These are phyloP conservation scores for Hyposoter didymator DNA, from an alignment of 2,888 invertebrate species.

Conservation along the genomic window DNA sequence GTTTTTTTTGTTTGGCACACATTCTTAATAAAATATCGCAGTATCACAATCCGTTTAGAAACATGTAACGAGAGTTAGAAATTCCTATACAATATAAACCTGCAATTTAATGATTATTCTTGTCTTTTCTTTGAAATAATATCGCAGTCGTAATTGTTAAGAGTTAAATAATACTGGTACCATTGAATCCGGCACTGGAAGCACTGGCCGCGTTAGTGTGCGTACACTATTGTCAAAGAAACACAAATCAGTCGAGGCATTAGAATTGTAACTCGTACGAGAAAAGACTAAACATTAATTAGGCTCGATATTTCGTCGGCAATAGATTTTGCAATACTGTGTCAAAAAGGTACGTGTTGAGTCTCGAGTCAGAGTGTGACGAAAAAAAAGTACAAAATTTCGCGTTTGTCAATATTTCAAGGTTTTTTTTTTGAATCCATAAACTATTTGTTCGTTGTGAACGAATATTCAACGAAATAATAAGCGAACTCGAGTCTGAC, in stretches of 20 bases:
- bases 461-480: background rate
- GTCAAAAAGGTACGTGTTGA: slow-evolving; percentile 36
- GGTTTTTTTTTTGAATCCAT: background rate
- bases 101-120: background rate
- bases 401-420: background rate
- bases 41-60: slow-evolving; percentile 63
- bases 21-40: slow-evolving; percentile 63
- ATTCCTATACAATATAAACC: slow-evolving; percentile 11
- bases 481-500: background rate
- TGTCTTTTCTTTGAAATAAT: slow-evolving; percentile 10
- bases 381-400: slow-evolving; percentile 3
- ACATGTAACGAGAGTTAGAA: slow-evolving; percentile 50
- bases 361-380: slow-evolving; percentile 16
- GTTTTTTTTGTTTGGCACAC: slow-evolving; percentile 55
- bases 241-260: slow-evolving; percentile 19
- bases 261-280: background rate
- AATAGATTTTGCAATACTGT: slow-evolving; percentile 34
- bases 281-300: slow-evolving; percentile 18
- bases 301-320: slow-evolving; percentile 44
- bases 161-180: slow-evolving; percentile 61
- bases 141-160: slow-evolving; percentile 25
- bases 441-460: background rate
- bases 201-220: slow-evolving; percentile 36
- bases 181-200: slow-evolving; percentile 47
- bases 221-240: slow-evolving; percentile 16